Base-by-base conservation (phyloP, 2,888 invertebrate genomes). In the Galeruca laticollis region DNA sequence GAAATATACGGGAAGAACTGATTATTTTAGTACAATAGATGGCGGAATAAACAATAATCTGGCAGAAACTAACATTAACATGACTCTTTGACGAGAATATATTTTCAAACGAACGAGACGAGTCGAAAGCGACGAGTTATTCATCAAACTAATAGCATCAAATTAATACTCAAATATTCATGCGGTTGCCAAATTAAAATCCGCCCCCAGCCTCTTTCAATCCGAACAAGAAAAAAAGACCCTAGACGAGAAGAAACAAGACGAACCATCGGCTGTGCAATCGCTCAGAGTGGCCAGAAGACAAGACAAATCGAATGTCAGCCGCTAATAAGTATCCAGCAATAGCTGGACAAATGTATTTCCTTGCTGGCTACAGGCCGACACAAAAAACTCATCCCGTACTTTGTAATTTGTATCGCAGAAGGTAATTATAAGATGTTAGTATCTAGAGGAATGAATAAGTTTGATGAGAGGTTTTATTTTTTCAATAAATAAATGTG, bases 291-390 rank as follows among this genome's bases (percentile, higher is more conserved):
- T 81, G 79, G 79, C 78, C 82, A 79, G 82, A 57, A 82, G 84
- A 85, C 84, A 86, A 86, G 87, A 87, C 86, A 87, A 87, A 87
- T 87, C 86, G 87, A 86, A 85, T 85, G 86, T 86, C 86, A 86
- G 86, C 83, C 86, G 82, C 85, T 87, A 87, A 87, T 87, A 87
- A 87, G 86, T 86, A 85, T 84, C 85, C 85, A 83, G 85, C 83
- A 84, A 83, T 83, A 81, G 84, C 81, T 79, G 85, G 85, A 86
- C 86, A 86, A 84, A 86, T 85, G 84, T 84, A 85, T 85, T 84
- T 84, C 83, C 83, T 84, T 84, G 83, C 81, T 82, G 77, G 78
- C 82, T 65, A 78, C 78, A 81, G 83, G 82, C 83, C 84, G 83
- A 83, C 83, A 84, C 82, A 84, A 84, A 84, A 84, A 76, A 83